phyloP scores from a whole-genome alignment of 1,140 invertebrate genomes.

The Musca vetustissima region DNA sequence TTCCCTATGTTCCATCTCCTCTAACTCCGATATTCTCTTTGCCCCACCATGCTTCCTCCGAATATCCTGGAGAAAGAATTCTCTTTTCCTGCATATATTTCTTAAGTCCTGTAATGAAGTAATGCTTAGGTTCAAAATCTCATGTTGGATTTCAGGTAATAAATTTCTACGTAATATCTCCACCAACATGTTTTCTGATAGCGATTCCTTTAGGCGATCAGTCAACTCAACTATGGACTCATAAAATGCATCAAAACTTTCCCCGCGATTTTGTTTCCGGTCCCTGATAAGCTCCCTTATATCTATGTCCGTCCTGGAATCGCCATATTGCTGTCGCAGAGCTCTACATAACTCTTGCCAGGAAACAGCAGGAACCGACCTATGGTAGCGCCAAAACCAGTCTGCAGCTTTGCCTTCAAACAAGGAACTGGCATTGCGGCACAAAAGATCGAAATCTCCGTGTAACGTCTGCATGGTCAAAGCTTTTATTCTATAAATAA shows the following conservation, averaged over 20 bases:
- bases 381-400: conserved; percentile 8
- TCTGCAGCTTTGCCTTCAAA: background rate
- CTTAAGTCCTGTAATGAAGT: too few relatives aligned
- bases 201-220: too few relatives aligned
- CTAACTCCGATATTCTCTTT: background rate
- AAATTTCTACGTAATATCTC: too few relatives aligned
- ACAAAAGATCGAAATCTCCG: conserved; percentile 13
- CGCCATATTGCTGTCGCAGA: background rate
- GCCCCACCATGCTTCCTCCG: background rate
- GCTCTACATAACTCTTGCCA: background rate
- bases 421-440: background rate
- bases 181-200: too few relatives aligned
- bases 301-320: background rate
- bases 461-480: too few relatives aligned
- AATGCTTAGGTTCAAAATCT: too few relatives aligned
- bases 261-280: background rate
- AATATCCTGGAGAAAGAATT: background rate
- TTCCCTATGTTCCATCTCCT: background rate
- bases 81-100: too few relatives aligned
- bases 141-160: too few relatives aligned
- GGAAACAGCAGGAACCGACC: background rate
- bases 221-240: background rate
- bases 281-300: background rate
- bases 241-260: conserved; percentile 12
- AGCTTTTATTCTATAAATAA: background rate